Base-by-base conservation (phyloP, 1,140 invertebrate genomes). In the Saccostrea cuccullata region DNA sequence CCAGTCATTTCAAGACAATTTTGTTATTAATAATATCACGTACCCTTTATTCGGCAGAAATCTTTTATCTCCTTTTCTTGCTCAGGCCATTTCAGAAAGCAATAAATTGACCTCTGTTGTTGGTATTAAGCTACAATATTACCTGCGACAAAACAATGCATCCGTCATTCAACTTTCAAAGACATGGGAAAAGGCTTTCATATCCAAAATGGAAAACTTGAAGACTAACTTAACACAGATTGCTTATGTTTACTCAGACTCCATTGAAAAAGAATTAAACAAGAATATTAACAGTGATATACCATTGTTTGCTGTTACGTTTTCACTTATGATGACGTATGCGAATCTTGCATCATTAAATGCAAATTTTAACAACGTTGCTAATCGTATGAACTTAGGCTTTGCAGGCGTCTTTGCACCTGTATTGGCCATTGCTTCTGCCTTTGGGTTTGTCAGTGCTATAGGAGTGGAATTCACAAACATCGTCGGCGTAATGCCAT, bases 401-500 rank as follows among this genome's bases (percentile, higher is more conserved):
- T 40, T 82, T 5, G 90, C 88, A 15, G 92, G 91, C 0, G 98
- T 99, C 90, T 92, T 99, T 6, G 98, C 98, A 2, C 98, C 98
- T 0, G 97, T 97, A 0, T 97, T 99, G 96, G 98, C 98, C 17
- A 98, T 98, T 0, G 95, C 97, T 0, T 97, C 98, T 3, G 97
- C 98, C 0, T 99, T 99, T 92, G 98, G 98, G 67, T 95, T 98
- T 60, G 97, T 98, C 89, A 97, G 98, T 94, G 98, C 99, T 95
- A 96, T 97, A 83, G 98, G 98, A 13, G 96, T 98, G 64, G 97
- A 98, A 88, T 99, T 99, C 95, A 99, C 99, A 91, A 98, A 98
- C 26, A 98, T 99, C 89, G 98, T 99, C 95, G 96, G 99, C 82
- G 98, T 98, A 0, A 98, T 98, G 4, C 98, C 98, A 5, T 99